A percentile compares a stretch with the other conserved stretches of the same genome.
Conservation (phyloP, 2,797 vertebrate genomes). For the Propithecus perrieri region DNA sequence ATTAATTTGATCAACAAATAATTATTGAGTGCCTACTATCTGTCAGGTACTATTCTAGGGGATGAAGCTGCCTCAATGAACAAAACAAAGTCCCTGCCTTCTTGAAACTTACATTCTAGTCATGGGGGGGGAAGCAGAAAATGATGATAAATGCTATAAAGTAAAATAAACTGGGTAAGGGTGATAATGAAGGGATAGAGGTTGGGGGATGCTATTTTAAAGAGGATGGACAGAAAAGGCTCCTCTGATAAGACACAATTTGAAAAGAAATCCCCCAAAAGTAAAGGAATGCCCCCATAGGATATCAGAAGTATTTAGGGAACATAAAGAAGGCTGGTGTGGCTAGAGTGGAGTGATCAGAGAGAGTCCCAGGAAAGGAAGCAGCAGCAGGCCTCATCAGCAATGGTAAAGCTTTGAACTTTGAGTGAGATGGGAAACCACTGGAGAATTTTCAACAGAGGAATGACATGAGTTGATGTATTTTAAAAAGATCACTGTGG, state of each 20-base stretch:
- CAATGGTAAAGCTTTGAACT: background rate
- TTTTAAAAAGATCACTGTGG: background rate
- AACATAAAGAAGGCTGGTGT: background rate
- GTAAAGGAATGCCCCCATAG: background rate
- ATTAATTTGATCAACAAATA: constrained; percentile 22
- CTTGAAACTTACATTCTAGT: background rate
- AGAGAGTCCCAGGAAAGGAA: background rate
- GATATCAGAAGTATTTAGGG: background rate
- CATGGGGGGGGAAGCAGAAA: background rate
- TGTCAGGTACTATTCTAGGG: background rate
- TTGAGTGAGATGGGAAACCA: background rate
- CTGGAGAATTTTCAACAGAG: constrained; percentile 29
- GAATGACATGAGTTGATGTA: background rate
- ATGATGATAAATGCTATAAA: background rate
- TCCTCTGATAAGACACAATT: background rate
- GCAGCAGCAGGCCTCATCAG: background rate
- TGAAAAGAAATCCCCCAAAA: background rate
- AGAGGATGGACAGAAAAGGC: background rate
- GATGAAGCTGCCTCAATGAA: background rate
- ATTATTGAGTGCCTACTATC: background rate
- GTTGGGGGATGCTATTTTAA: background rate
- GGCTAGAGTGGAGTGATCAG: background rate
- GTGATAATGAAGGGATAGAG: background rate
- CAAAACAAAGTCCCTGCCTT: background rate
- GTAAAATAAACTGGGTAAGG: background rate